Evolutionary conservation across 2,113 vertebrate genomes (phyloP).

Genomic region (Megalops atlanticus): DNA sequence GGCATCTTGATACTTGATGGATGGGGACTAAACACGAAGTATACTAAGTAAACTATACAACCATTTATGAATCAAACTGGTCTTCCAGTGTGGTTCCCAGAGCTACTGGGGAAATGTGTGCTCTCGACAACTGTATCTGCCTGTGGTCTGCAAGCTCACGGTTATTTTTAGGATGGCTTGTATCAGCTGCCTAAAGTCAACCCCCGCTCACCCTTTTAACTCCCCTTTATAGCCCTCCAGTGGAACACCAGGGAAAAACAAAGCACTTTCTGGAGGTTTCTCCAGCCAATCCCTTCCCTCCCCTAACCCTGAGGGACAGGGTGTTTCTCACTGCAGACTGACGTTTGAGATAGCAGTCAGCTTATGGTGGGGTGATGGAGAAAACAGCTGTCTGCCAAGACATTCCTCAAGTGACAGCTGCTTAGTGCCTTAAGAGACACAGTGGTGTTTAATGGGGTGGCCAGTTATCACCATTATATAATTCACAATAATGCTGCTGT

Average conservation of each 20-base stretch:
- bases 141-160: neutral
- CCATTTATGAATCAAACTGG: constrained; percentile 13
- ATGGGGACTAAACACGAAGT: constrained; percentile 4
- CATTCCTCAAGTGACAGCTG: neutral
- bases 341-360: neutral
- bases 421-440: neutral
- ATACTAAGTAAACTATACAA: constrained; percentile 1
- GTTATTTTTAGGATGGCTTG: constrained; percentile 68
- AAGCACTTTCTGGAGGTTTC: constrained; percentile 49
- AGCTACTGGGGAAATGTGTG: constrained; percentile 24
- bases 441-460: neutral
- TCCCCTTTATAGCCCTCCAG: constrained; percentile 48
- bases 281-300: constrained; percentile 17
- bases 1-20: constrained; percentile 57
- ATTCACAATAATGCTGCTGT: neutral
- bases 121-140: neutral
- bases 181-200: constrained; percentile 67
- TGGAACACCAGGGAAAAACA: constrained; percentile 61
- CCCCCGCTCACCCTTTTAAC: constrained; percentile 34
- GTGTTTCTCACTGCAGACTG: neutral
- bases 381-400: neutral
- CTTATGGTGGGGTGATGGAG: neutral
- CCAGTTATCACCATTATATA: neutral
- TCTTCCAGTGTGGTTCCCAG: neutral
- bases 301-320: neutral